A percentile compares a stretch with the other conserved stretches of the same genome.
Evolutionary conservation across 2,888 invertebrate genomes (phyloP).

Genomic region (Cataglyphis rosenhaueri): DNA sequence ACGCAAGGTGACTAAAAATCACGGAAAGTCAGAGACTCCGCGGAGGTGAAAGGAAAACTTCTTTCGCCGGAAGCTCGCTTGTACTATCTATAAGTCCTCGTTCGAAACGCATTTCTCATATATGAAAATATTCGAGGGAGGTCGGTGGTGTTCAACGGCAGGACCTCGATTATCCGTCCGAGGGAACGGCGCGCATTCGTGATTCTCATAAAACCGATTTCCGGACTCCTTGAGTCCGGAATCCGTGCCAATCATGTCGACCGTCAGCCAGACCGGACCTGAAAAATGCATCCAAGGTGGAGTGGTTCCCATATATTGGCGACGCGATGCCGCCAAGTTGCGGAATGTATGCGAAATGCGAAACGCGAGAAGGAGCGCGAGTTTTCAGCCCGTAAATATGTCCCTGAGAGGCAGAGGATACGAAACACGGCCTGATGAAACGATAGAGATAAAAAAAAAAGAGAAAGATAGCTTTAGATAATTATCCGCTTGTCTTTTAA

Average conservation of each 20-base stretch:
- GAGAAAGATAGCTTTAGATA: not conserved
- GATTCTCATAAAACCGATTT: constrained; percentile 67
- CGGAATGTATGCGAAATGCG: constrained; percentile 33
- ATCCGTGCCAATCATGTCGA: constrained; percentile 49
- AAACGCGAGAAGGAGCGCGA: constrained; percentile 20
- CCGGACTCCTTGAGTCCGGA: constrained; percentile 73
- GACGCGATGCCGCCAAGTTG: constrained; percentile 12
- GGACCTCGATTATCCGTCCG: constrained; percentile 16
- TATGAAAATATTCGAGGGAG: constrained; percentile 26
- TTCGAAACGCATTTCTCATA: constrained; percentile 8
- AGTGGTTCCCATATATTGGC: constrained; percentile 64
- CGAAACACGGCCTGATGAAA: not conserved
- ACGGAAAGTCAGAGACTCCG: constrained; percentile 18
- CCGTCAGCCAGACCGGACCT: constrained; percentile 70
- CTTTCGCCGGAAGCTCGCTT: constrained; percentile 17
- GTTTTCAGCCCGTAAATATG: constrained; percentile 37
- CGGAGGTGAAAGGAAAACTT: constrained; percentile 43
- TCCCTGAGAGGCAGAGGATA: constrained; percentile 63
- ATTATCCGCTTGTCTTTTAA: not conserved
- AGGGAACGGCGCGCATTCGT: constrained; percentile 46
- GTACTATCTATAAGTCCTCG: not conserved
- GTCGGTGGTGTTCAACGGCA: not conserved
- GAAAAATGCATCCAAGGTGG: constrained; percentile 80
- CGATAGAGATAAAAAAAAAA: not conserved
- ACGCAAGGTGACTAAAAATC: constrained; percentile 42